Evolutionary conservation across 2,797 vertebrate genomes (phyloP).

Genomic region (Scarus forsteni): DNA sequence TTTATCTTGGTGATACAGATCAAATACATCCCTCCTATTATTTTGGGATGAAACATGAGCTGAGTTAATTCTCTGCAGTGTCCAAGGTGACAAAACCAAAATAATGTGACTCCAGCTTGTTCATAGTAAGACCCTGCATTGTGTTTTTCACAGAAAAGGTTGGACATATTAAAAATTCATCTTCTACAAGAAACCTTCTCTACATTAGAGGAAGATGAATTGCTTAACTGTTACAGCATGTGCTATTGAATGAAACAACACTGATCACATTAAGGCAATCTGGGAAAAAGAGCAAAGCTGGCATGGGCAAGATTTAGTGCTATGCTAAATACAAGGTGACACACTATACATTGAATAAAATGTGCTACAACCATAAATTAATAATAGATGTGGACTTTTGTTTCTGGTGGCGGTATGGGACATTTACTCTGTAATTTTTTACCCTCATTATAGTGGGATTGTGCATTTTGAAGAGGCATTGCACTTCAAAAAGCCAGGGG

Average conservation of each 20-base stretch:
- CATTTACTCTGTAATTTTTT: slow-evolving; percentile 61
- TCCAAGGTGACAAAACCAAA: slow-evolving; percentile 55
- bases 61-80: slow-evolving; percentile 37
- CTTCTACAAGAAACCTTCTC: slow-evolving; percentile 42
- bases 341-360: slow-evolving; percentile 42
- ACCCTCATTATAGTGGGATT: slow-evolving; percentile 57
- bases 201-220: slow-evolving; percentile 33
- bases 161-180: slow-evolving; percentile 59
- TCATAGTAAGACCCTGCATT: slow-evolving; percentile 51
- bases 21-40: slow-evolving; percentile 55
- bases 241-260: slow-evolving; percentile 61
- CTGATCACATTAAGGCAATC: slow-evolving; percentile 55
- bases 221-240: slow-evolving; percentile 50
- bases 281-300: slow-evolving; percentile 43
- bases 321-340: slow-evolving; percentile 52
- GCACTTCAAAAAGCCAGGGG: slow-evolving; percentile 68
- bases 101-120: slow-evolving; percentile 58
- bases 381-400: slow-evolving; percentile 65
- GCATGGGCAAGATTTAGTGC: slow-evolving; percentile 49
- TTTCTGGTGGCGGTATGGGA: slow-evolving; percentile 59
- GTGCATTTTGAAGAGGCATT: slow-evolving; percentile 70
- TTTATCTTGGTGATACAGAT: slow-evolving; percentile 57
- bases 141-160: slow-evolving; percentile 42
- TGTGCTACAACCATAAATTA: slow-evolving; percentile 50
- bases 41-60: slow-evolving; percentile 49